Evolutionary conservation across 1,140 invertebrate species (phyloP).

Genomic region (Leptinotarsa undecemlineata): DNA sequence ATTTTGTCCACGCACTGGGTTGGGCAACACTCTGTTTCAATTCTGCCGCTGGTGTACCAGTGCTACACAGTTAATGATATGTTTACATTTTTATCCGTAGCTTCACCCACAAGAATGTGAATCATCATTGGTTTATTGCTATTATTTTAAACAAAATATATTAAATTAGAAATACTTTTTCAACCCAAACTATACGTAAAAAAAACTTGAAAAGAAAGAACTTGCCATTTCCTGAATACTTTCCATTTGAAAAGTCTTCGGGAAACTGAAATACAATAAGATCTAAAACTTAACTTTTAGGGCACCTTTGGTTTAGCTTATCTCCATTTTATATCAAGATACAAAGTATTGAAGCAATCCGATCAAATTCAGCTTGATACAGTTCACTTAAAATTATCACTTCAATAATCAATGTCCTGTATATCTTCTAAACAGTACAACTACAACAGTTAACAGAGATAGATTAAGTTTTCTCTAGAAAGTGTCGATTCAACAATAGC

Average conservation of each 20-base stretch:
- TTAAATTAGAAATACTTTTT: constrained; percentile 37
- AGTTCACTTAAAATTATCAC: constrained; percentile 4
- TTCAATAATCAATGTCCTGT: constrained; percentile 41
- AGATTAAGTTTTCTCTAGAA: constrained; percentile 36
- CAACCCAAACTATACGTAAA: constrained; percentile 31
- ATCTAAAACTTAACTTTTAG: constrained; percentile 57
- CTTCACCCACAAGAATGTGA: constrained; percentile 25
- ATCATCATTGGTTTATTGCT: constrained; percentile 49
- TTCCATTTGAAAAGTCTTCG: background rate
- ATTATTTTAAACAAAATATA: constrained; percentile 47
- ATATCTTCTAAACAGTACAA: constrained; percentile 45
- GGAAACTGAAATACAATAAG: constrained; percentile 29
- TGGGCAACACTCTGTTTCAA: constrained; percentile 12
- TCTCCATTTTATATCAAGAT: constrained; percentile 45
- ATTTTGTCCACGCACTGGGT: background rate
- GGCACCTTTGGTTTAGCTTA: constrained; percentile 59
- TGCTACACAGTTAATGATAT: constrained; percentile 39
- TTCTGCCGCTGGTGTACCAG: constrained; percentile 26
- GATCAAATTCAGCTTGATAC: background rate
- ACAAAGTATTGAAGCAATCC: constrained; percentile 33
- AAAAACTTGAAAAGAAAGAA: constrained; percentile 34
- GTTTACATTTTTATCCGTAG: constrained; percentile 31
- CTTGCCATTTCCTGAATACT: background rate
- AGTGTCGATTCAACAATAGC: constrained; percentile 20
- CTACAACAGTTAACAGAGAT: constrained; percentile 51